Conservation (phyloP, 2,888 invertebrate species). For the Tipula vernalis region DNA sequence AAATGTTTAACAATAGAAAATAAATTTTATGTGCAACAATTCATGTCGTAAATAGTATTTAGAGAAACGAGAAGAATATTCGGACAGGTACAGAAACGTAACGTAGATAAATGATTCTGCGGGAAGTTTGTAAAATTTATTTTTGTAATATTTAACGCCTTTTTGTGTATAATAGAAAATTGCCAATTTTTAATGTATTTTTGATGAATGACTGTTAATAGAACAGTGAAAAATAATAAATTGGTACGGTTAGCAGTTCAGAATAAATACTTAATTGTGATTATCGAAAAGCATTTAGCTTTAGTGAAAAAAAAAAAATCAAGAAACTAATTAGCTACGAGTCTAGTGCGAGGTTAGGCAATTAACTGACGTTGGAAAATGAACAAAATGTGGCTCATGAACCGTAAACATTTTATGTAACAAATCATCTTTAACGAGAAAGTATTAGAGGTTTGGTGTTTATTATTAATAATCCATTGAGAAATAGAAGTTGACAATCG, state of each 20-base stretch:
- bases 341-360: too few relatives aligned
- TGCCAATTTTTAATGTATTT: neutral
- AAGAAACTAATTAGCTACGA: too few relatives aligned
- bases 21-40: constrained; percentile 5
- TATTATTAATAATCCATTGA: too few relatives aligned
- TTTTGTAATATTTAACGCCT: neutral
- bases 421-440: too few relatives aligned
- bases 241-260: neutral
- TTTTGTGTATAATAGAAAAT: neutral
- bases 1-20: neutral
- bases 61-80: neutral
- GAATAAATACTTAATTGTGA: too few relatives aligned
- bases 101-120: neutral
- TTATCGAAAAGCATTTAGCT: too few relatives aligned
- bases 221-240: neutral
- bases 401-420: too few relatives aligned
- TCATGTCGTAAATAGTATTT: neutral
- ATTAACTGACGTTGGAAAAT: too few relatives aligned
- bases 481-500: too few relatives aligned
- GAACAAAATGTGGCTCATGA: too few relatives aligned
- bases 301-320: too few relatives aligned
- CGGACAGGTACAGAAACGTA: constrained; percentile 5
- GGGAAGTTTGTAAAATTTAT: neutral
- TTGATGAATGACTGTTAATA: neutral
- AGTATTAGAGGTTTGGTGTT: too few relatives aligned